Percentiles rank a stretch among this genome's conserved stretches.
Evolutionary conservation across 2,888 invertebrate genomes (phyloP).

Genomic region (Molanna angustata): DNA sequence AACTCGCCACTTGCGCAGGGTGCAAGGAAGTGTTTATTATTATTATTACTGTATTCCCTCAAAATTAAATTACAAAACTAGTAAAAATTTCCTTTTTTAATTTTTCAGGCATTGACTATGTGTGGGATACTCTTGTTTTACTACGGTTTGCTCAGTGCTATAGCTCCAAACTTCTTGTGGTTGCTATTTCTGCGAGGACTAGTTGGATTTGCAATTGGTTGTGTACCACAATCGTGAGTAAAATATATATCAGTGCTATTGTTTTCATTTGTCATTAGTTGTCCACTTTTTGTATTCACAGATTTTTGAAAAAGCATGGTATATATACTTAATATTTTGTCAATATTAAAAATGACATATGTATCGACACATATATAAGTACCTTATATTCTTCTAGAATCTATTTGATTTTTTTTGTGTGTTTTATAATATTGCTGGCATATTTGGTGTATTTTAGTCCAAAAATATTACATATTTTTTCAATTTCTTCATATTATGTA

Average conservation of each 20-base stretch:
- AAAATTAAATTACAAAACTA: too few relatives aligned
- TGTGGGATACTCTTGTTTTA: conserved; percentile 89
- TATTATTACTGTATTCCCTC: too few relatives aligned
- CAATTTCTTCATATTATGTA: too few relatives aligned
- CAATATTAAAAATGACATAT: background rate
- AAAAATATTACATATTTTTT: too few relatives aligned
- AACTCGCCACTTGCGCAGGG: too few relatives aligned
- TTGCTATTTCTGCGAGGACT: conserved; percentile 84
- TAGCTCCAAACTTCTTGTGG: conserved; percentile 91
- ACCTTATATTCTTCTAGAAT: too few relatives aligned
- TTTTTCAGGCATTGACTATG: conserved; percentile 75
- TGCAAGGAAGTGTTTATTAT: too few relatives aligned
- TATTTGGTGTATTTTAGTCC: too few relatives aligned
- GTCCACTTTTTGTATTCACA: background rate
- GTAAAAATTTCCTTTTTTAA: too few relatives aligned
- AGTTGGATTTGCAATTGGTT: conserved; percentile 95
- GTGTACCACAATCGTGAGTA: conserved; percentile 95
- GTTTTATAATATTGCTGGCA: too few relatives aligned
- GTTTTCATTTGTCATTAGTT: conserved; percentile 9
- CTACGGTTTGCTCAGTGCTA: conserved; percentile 85
- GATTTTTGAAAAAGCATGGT: background rate
- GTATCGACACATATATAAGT: background rate
- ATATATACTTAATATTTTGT: background rate
- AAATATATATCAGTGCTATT: conserved; percentile 13
- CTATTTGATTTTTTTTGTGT: too few relatives aligned